Base-by-base conservation (phyloP, 2,797 vertebrate species). In the Pseudochromis fuscus region DNA sequence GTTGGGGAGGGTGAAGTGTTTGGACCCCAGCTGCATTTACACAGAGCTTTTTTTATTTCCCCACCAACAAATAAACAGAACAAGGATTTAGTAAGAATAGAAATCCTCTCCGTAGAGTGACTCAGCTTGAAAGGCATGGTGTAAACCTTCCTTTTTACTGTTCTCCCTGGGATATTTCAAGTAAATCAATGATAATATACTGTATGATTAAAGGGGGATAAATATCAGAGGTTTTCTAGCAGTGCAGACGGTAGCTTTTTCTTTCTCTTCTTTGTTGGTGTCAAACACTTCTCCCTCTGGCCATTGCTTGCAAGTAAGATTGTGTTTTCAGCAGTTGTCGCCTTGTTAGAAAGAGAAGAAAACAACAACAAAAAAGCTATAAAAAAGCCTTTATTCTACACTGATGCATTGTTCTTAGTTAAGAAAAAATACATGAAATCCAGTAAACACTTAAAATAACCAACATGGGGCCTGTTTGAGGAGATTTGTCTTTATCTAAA, bases 1-100 rank as follows among this genome's bases (percentile, higher is more conserved):
- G 42, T 55, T 44, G 0, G 28, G 48, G 38, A 71, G 40, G 76
- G 45, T 71, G 60, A 52, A 79, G 77, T 75, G 76, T 74, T 76
- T 73, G 58, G 33, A 50, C 28, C 27, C n/a, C 15, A 16, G 46
- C 3, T 12, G 10, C 33, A 71, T 79, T 85, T 65, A 44, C 52
- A 56, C 48, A 1, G 24, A 50, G 10, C 9, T 31, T 25, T 69
- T 76, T 56, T 65, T 67, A n/a, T n/a, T n/a, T n/a, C 62, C 25
- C 38, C 27, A 28, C 10, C 40, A 63, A 37, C 50, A 67, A 67
- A 37, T 46, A 67, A 67, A 73, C 46, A 70, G 2, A 48, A 27
- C 16, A 37, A 44, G 18, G 53, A 27, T 45, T 67, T 2, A 8
- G 52, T 6, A 24, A 44, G 30, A 58, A 46, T 5, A 60, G 12